Conservation (phyloP, 2,113 vertebrate species). For the Heterotilapia buettikoferi region DNA sequence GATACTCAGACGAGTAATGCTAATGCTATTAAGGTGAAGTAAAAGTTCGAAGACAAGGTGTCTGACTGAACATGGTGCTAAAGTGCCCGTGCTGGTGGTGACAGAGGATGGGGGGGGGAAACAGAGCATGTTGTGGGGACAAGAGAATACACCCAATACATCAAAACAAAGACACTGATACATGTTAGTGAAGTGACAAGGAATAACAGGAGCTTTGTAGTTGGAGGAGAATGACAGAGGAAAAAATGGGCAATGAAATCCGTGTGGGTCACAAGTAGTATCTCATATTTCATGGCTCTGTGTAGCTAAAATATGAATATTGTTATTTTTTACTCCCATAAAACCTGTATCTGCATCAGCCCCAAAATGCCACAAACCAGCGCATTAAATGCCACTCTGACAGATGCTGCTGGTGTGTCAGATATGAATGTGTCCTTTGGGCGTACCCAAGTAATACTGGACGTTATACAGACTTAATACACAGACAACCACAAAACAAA, state of each 20-base stretch:
- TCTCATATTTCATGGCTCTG: not conserved
- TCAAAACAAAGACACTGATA: not conserved
- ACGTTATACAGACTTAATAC: not conserved
- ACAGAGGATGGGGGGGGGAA: not conserved
- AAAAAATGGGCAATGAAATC: not conserved
- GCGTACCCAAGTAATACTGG: not conserved
- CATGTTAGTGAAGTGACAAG: not conserved
- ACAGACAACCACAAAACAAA: not conserved
- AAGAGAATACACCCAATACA: not conserved
- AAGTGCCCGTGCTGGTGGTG: not conserved
- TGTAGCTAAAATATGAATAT: not conserved
- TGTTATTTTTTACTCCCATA: not conserved
- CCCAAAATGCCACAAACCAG: not conserved
- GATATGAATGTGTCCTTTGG: not conserved
- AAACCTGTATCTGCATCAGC: not conserved
- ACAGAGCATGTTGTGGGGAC: not conserved
- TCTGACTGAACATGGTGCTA: no score
- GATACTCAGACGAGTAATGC: not conserved
- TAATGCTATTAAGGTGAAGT: not conserved
- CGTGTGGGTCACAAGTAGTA: not conserved
- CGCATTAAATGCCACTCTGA: rapidly evolving
- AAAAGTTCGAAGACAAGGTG: not conserved
- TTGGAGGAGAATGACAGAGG: not conserved
- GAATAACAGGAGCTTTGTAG: not conserved
- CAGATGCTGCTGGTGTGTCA: not conserved